Conservation (phyloP, 2,113 vertebrate species). For the Isichthys henryi region DNA sequence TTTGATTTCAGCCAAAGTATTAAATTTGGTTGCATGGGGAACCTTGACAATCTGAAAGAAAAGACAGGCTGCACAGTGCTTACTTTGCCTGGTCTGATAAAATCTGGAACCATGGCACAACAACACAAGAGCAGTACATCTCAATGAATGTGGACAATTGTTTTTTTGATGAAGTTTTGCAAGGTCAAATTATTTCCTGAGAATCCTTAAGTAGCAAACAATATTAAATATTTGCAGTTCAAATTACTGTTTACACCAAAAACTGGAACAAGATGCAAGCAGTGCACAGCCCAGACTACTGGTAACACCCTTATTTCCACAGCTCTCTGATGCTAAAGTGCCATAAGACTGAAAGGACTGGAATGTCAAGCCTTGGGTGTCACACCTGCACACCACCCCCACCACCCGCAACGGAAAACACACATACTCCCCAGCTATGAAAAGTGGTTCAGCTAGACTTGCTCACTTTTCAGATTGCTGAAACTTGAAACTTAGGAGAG, state of each 20-base stretch:
- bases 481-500: background rate
- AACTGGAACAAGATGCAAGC: background rate
- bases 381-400: background rate
- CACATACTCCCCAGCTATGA: background rate
- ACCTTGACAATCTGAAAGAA: background rate
- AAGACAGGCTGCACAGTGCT: background rate
- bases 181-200: background rate
- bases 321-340: background rate
- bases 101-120: background rate
- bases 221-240: background rate
- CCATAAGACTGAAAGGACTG: background rate
- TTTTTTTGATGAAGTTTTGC: background rate
- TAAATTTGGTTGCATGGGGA: background rate
- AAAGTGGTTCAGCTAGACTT: background rate
- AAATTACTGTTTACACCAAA: background rate
- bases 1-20: background rate
- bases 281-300: background rate
- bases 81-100: background rate
- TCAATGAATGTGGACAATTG: background rate
- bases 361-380: background rate
- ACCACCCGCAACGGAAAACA: background rate
- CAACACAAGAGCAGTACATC: background rate
- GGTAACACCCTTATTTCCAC: background rate
- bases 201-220: background rate
- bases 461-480: background rate